These are phyloP conservation scores for Carcharodon carcharias DNA, from an alignment of 2,797 vertebrate species.

Conservation along the genomic window DNA sequence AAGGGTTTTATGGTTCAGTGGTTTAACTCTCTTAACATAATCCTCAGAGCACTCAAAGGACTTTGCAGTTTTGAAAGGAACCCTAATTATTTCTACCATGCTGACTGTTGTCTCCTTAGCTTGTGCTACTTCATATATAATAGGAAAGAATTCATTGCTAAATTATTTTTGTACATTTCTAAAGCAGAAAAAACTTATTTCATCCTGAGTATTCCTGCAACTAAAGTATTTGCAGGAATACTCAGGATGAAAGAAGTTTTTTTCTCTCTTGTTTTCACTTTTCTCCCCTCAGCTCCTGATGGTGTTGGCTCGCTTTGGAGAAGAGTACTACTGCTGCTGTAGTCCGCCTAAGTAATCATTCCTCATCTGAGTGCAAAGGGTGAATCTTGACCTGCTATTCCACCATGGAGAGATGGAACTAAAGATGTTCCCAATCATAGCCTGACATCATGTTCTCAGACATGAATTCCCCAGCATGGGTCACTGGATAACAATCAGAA, in stretches of 20 bases:
- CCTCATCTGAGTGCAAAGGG: neutral
- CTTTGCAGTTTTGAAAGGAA: constrained; percentile 18
- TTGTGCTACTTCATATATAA: neutral
- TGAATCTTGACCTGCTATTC: neutral
- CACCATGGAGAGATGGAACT: neutral
- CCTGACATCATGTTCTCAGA: neutral
- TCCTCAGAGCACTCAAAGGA: neutral
- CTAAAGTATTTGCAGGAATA: neutral
- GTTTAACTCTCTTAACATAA: constrained; percentile 21
- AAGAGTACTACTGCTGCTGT: neutral
- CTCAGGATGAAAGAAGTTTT: neutral
- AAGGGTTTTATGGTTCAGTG: neutral
- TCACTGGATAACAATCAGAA: neutral
- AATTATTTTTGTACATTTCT: neutral
- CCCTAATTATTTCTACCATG: neutral
- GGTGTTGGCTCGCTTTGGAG: neutral
- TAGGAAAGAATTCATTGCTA: neutral
- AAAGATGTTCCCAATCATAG: neutral
- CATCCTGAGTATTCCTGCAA: no score
- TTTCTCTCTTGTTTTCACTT: neutral
- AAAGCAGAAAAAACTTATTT: no score
- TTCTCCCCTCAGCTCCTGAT: neutral
- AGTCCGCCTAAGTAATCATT: neutral
- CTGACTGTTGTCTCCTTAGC: neutral
- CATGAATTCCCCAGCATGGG: neutral